These are phyloP conservation scores for Natrix natrix DNA, from an alignment of 2,797 vertebrate genomes.

Conservation along the genomic window DNA sequence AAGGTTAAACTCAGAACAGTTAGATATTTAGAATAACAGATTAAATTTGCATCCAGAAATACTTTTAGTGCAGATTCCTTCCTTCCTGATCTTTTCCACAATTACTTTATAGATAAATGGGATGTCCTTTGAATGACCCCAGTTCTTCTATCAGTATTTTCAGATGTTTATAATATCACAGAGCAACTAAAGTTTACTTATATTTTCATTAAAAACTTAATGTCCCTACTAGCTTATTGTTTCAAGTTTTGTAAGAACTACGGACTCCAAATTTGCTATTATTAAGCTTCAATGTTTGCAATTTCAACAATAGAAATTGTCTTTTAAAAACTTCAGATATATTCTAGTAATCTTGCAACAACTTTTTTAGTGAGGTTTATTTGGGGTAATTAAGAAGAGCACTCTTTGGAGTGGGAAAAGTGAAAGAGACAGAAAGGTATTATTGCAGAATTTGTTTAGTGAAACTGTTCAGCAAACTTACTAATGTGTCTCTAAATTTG, in stretches of 20 bases:
- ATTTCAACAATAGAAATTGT: neutral
- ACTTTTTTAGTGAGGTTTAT: neutral
- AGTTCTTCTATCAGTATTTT: neutral
- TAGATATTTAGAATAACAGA: neutral
- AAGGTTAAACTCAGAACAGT: neutral
- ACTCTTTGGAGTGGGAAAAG: neutral
- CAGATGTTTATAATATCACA: neutral
- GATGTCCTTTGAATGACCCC: constrained; percentile 8
- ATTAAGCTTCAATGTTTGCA: neutral
- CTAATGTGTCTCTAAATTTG: neutral
- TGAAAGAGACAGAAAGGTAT: neutral
- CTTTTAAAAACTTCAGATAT: neutral
- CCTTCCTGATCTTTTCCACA: neutral
- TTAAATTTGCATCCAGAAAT: neutral
- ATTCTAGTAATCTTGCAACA: neutral
- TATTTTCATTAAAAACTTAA: constrained; percentile 6
- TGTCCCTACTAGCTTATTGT: neutral
- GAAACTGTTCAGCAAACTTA: neutral
- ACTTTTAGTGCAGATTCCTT: neutral
- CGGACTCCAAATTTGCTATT: neutral
- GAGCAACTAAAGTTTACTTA: constrained; percentile 2
- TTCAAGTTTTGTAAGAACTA: constrained; percentile 3
- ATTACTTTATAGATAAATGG: neutral
- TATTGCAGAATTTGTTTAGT: neutral
- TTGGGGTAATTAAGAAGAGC: neutral